phyloP scores from a whole-genome alignment of 2,113 vertebrate species.

The Fregata magnificens region DNA sequence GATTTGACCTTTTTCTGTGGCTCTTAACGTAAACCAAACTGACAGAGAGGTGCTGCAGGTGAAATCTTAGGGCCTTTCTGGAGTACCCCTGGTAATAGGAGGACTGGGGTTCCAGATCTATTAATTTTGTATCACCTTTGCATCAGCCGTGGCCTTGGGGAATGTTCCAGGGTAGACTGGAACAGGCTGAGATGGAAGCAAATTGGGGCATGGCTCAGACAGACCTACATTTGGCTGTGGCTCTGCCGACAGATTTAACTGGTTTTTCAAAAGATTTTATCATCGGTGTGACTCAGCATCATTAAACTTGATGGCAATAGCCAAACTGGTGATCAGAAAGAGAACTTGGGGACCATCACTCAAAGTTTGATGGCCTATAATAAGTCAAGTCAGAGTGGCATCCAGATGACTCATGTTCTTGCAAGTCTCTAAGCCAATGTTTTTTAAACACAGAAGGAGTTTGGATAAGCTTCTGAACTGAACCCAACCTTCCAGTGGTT shows the following conservation, averaged over 20 bases:
- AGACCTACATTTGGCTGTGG: constrained; percentile 17
- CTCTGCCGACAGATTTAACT: background rate
- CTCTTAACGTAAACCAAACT: background rate
- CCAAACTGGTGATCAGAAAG: constrained; percentile 45
- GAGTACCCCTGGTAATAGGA: background rate
- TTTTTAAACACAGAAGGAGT: constrained; percentile 12
- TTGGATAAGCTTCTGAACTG: constrained; percentile 35
- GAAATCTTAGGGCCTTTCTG: background rate
- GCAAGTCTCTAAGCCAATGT: background rate
- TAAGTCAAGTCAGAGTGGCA: constrained; percentile 30
- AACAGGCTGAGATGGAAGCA: constrained; percentile 13
- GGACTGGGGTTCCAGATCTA: background rate
- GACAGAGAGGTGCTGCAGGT: constrained; percentile 27
- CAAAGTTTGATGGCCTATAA: background rate
- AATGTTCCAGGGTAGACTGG: constrained; percentile 32
- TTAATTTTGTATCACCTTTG: constrained; percentile 42
- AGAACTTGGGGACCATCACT: constrained; percentile 21
- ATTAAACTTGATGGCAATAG: constrained; percentile 34
- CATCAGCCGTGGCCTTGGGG: background rate
- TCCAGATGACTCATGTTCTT: constrained; percentile 32
- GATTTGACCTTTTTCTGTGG: background rate
- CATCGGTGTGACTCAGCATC: constrained; percentile 42
- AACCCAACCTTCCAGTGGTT: constrained; percentile 34
- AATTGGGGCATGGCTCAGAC: background rate
- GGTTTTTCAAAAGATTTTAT: constrained; percentile 42